Evolutionary conservation across 1,140 invertebrate genomes (phyloP).

Genomic region (Philaenus spumarius): DNA sequence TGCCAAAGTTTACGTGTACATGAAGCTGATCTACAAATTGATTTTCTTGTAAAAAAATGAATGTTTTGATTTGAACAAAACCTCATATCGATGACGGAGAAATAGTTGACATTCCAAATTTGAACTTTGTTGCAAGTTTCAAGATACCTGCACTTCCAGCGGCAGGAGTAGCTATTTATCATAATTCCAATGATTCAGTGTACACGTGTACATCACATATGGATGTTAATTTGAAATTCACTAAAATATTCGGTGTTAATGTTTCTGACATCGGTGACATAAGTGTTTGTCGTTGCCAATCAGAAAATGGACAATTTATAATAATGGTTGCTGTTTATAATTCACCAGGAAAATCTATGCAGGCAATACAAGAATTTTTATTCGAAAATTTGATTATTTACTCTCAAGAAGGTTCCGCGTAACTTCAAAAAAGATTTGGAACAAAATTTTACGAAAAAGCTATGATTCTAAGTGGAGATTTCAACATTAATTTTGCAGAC

Average conservation of each 20-base stretch:
- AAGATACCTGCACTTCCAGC: slow-evolving; percentile 14
- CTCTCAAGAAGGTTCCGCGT: not conserved
- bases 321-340: slow-evolving; percentile 7
- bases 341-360: not conserved
- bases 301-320: not conserved
- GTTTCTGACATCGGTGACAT: too few species aligned
- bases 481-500: slow-evolving; percentile 11
- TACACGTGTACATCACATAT: not conserved
- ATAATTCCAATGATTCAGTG: slow-evolving; percentile 6
- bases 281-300: not conserved
- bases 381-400: not conserved
- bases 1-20: slow-evolving; percentile 22
- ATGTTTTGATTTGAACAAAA: slow-evolving; percentile 23
- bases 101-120: slow-evolving; percentile 20
- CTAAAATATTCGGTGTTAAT: too few species aligned
- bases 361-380: not conserved
- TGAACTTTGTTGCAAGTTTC: slow-evolving; percentile 18
- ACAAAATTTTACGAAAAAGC: too few species aligned
- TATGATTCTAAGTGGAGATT: not conserved
- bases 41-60: slow-evolving; percentile 7
- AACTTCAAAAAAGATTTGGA: too few species aligned
- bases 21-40: slow-evolving; percentile 9
- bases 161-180: slow-evolving; percentile 18
- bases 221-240: too few species aligned
- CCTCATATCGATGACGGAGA: slow-evolving; percentile 20